These are phyloP conservation scores for Morone saxatilis DNA, from an alignment of 2,113 vertebrate genomes.

Conservation along the genomic window DNA sequence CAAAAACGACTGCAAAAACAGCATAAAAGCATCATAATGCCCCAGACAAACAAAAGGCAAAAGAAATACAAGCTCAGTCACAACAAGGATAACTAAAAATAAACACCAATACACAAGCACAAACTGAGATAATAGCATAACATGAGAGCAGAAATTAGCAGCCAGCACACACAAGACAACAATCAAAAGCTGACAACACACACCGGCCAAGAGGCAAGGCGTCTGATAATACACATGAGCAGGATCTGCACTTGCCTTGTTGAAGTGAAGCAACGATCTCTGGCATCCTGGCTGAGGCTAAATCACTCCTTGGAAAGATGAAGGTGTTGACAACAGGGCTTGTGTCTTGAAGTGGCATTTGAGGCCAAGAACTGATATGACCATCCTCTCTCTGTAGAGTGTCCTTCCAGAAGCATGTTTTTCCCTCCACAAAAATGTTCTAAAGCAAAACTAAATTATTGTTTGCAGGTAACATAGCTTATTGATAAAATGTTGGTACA, in stretches of 20 bases:
- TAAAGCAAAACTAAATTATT: not conserved
- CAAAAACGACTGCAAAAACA: too few species aligned
- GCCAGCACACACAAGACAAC: not conserved
- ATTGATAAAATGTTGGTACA: not conserved
- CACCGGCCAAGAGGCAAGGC: not conserved
- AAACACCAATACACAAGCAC: not conserved
- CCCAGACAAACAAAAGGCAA: not conserved
- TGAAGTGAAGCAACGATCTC: not conserved
- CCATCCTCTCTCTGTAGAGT: not conserved
- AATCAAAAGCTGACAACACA: not conserved
- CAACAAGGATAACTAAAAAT: not conserved
- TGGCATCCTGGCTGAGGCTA: not conserved
- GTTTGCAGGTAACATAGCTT: not conserved
- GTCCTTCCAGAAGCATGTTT: not conserved
- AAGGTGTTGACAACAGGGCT: not conserved
- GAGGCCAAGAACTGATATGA: not conserved
- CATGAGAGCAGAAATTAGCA: not conserved
- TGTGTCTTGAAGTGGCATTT: not conserved
- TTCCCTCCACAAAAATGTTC: not conserved
- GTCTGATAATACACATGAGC: not conserved
- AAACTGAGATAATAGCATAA: too few species aligned
- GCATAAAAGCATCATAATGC: not conserved
- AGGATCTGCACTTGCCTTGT: not conserved
- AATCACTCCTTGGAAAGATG: not conserved
- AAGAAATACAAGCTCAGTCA: not conserved